phyloP scores from a whole-genome alignment of 2,797 vertebrate genomes.

The Enteromius fasciolatus region DNA sequence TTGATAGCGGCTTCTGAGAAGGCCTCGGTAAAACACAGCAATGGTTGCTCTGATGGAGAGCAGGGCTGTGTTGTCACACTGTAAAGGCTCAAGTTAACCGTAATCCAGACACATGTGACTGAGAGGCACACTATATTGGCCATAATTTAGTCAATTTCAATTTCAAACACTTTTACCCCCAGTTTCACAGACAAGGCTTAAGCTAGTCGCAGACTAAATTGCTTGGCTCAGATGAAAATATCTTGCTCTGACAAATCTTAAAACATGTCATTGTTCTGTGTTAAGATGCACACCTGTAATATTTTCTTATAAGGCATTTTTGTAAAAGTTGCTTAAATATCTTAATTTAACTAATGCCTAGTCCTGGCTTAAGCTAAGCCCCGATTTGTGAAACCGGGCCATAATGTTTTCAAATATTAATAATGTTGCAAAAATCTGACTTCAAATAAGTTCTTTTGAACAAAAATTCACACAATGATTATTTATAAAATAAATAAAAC shows the following conservation, averaged over 20 bases:
- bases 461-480: background rate
- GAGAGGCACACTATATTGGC: background rate
- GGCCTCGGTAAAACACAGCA: slow-evolving; percentile 68
- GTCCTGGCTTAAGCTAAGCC: no score
- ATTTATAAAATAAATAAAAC: no score
- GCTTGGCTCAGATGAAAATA: no score
- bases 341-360: no score
- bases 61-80: background rate
- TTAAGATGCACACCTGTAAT: no score
- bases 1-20: slow-evolving; percentile 64
- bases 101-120: background rate
- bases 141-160: background rate
- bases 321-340: no score
- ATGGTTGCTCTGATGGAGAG: slow-evolving; percentile 45
- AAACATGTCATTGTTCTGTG: no score
- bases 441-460: background rate
- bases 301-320: no score
- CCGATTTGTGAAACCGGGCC: no score
- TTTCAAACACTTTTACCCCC: background rate
- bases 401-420: background rate
- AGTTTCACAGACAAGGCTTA: no score
- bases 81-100: background rate
- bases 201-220: no score
- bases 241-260: no score
- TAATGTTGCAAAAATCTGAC: background rate